Base-by-base conservation (phyloP, 2,797 vertebrate species). In the Gephyroberyx darwinii region DNA sequence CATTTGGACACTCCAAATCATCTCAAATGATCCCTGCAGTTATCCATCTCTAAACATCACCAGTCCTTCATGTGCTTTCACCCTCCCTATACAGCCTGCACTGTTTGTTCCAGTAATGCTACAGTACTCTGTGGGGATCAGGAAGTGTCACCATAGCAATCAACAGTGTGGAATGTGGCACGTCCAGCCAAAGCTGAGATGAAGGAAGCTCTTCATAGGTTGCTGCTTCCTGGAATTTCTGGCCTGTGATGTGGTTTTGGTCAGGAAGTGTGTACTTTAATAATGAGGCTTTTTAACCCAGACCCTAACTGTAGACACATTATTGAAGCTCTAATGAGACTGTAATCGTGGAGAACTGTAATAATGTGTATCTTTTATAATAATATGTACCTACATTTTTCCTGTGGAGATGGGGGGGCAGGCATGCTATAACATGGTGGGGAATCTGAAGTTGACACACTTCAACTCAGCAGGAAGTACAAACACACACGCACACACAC, bases 91-190 rank as follows among this genome's bases (percentile, higher is more conserved):
- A 61, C 65, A 74, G 75, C 35, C 68, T 54, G n/a, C 45, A 14
- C 73, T 65, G 62, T 82, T 79, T 78, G 69, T 63, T 75, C 58
- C 56, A 31, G 50, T 75, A 69, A 72, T 77, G 77, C 74, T 8
- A 30, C 62, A 57, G 65, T 53, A 54, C 69, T 62, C 70, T 12
- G 61, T 53, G 68, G 35, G 74, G 74, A 65, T 68, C 41, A 61
- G 62, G 39, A 74, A 41, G 60, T 71, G 71, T 75, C 74, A 59
- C 59, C 66, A 72, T 58, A 51, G 80, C 64, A 19, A 77, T 68
- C 62, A 65, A 19, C 50, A 22, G 30, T 16, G 37, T 14, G 16
- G 53, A 66, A 74, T 53, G 17, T 37, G 39, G 30, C 35, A 60
- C 43, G 55, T 77, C 58, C 69, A 62, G 71, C 68, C 61, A 53